phyloP scores from a whole-genome alignment of 2,888 invertebrate genomes.

The Pachydiplax longipennis region DNA sequence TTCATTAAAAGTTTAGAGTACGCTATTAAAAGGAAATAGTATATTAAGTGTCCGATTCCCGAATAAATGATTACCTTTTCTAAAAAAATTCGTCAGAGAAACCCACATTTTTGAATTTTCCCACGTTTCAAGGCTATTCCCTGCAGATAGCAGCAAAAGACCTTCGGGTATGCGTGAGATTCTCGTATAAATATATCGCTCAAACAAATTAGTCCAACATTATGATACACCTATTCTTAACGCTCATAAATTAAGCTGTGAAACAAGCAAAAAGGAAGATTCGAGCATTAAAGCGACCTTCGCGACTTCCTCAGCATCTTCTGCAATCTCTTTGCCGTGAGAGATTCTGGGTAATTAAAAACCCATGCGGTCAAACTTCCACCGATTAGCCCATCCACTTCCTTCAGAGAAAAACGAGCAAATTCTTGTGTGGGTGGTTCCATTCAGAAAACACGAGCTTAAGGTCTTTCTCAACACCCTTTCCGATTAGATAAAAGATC shows the following conservation, averaged over 20 bases:
- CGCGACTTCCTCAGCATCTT: background rate
- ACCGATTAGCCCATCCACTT: background rate
- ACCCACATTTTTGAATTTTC: background rate
- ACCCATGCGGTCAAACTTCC: background rate
- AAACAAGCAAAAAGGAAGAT: background rate
- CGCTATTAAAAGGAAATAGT: too few relatives aligned
- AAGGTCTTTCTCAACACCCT: background rate
- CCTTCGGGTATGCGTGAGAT: background rate
- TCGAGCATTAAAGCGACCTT: background rate
- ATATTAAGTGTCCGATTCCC: too few relatives aligned
- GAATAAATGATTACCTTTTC: too few relatives aligned
- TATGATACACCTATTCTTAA: background rate
- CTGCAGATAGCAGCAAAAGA: background rate
- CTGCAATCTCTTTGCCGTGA: background rate
- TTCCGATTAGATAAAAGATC: background rate
- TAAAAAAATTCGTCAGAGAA: too few relatives aligned
- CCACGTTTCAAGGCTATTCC: background rate
- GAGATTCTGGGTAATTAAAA: background rate
- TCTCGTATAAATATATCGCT: background rate
- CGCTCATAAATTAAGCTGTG: background rate
- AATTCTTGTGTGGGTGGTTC: background rate
- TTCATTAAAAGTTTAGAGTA: too few relatives aligned
- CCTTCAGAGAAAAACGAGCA: background rate
- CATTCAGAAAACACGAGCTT: background rate
- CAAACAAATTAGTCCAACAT: background rate